Evolutionary conservation across 1,140 invertebrate genomes (phyloP).

Genomic region (Diabrotica undecimpunctata): DNA sequence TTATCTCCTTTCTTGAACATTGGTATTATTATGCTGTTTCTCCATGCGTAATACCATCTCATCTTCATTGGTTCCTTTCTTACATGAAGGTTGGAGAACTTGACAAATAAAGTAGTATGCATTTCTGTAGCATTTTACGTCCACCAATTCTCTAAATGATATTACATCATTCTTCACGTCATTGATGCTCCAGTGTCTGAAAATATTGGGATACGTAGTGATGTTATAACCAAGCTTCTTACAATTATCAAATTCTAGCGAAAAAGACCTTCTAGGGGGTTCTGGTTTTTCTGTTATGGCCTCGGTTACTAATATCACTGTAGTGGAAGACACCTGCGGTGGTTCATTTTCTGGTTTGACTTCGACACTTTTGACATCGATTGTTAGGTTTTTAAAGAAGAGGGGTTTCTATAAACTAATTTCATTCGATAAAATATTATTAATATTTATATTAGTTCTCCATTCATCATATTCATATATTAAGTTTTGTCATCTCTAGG

Average conservation of each 20-base stretch:
- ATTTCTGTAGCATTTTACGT: constrained; percentile 80
- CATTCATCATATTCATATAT: too few relatives aligned
- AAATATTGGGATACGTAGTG: constrained; percentile 80
- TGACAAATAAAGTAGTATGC: constrained; percentile 85
- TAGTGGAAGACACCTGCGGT: constrained; percentile 53
- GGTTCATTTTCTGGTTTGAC: constrained; percentile 60
- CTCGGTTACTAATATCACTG: constrained; percentile 42
- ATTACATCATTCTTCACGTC: constrained; percentile 75
- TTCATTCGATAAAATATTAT: constrained; percentile 55
- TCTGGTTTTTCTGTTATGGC: constrained; percentile 51
- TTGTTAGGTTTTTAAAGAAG: constrained; percentile 60
- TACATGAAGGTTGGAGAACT: constrained; percentile 75
- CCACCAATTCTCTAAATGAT: constrained; percentile 67
- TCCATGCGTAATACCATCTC: constrained; percentile 61
- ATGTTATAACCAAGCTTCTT: constrained; percentile 69
- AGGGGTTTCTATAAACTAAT: constrained; percentile 52
- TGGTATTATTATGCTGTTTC: too few relatives aligned
- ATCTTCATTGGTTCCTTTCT: constrained; percentile 50
- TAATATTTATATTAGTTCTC: too few relatives aligned
- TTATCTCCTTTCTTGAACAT: too few relatives aligned
- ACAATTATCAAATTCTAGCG: constrained; percentile 68
- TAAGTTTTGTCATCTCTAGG: too few relatives aligned
- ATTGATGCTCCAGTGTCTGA: constrained; percentile 60
- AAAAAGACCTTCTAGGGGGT: constrained; percentile 63
- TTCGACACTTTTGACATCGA: constrained; percentile 63